phyloP scores from a whole-genome alignment of 2,113 vertebrate genomes.

The Eudorcas thomsonii region DNA sequence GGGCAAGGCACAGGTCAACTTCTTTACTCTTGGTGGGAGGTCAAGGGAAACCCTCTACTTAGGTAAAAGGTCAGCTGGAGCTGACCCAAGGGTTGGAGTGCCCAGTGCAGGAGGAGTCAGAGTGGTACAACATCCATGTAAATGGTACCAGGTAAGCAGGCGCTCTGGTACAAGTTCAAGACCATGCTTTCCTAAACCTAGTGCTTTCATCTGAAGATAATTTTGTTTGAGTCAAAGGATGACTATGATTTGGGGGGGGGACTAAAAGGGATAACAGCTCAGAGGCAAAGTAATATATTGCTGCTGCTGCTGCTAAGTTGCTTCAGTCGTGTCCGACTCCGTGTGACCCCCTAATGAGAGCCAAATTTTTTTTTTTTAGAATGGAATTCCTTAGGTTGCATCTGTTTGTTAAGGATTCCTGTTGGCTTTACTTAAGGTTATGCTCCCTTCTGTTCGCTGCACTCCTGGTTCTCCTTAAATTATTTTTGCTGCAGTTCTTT shows the following conservation, averaged over 20 bases:
- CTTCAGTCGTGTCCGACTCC: too few species aligned
- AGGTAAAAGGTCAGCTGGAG: not conserved
- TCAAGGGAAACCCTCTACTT: not conserved
- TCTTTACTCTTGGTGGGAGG: not conserved
- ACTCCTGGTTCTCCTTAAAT: not conserved
- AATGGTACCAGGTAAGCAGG: accelerated
- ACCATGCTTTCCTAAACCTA: not conserved
- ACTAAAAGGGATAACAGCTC: not conserved
- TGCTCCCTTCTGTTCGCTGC: not conserved
- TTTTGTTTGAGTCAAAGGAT: not conserved
- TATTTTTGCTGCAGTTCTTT: not conserved
- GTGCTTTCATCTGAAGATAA: not conserved
- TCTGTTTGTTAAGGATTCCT: not conserved
- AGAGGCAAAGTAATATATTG: not conserved
- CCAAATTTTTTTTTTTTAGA: not conserved
- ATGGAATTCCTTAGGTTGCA: not conserved
- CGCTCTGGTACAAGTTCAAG: accelerated
- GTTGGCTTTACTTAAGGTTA: not conserved
- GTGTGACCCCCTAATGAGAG: not conserved
- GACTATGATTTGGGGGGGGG: not conserved
- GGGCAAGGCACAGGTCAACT: too few species aligned
- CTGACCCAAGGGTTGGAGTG: not conserved
- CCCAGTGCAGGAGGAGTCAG: accelerated
- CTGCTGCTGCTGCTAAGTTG: too few species aligned
- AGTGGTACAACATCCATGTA: accelerated